Conservation (phyloP, 1,140 invertebrate species). For the Rhyzopertha dominica region DNA sequence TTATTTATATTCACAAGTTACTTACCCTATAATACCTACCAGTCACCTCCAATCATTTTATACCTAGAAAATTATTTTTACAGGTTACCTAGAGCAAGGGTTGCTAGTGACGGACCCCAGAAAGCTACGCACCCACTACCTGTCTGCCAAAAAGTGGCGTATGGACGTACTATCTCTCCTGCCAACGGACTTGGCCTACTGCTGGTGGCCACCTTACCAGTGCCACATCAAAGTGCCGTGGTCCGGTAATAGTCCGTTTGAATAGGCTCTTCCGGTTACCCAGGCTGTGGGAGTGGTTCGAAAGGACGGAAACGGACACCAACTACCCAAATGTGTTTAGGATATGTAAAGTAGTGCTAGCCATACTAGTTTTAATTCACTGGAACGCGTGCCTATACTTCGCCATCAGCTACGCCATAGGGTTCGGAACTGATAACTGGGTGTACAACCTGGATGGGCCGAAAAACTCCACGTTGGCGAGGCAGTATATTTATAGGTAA, state of each 20-base stretch:
- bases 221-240: conserved; percentile 63
- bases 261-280: conserved; percentile 80
- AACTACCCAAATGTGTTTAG: conserved; percentile 88
- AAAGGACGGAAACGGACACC: conserved; percentile 88
- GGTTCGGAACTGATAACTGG: conserved; percentile 88
- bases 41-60: too few species aligned
- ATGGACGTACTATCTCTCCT: conserved; percentile 76
- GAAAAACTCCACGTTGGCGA: conserved; percentile 62
- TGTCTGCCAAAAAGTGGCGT: conserved; percentile 61
- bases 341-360: conserved; percentile 80
- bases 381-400: conserved; percentile 97
- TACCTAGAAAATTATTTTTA: too few species aligned
- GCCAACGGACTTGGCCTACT: conserved; percentile 82
- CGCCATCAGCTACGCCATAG: conserved; percentile 83
- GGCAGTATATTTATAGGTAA: conserved; percentile 86
- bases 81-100: conserved; percentile 91
- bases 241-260: conserved; percentile 74
- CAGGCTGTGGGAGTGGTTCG: conserved; percentile 84
- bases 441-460: conserved; percentile 67
- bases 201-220: conserved; percentile 61
- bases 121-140: conserved; percentile 75
- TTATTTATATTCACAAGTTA: too few species aligned
- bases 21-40: too few species aligned
- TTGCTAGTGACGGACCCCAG: conserved; percentile 77
- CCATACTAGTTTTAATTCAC: conserved; percentile 90